These are phyloP conservation scores for Globicephala melas DNA, from an alignment of 2,113 vertebrate species.

Conservation along the genomic window DNA sequence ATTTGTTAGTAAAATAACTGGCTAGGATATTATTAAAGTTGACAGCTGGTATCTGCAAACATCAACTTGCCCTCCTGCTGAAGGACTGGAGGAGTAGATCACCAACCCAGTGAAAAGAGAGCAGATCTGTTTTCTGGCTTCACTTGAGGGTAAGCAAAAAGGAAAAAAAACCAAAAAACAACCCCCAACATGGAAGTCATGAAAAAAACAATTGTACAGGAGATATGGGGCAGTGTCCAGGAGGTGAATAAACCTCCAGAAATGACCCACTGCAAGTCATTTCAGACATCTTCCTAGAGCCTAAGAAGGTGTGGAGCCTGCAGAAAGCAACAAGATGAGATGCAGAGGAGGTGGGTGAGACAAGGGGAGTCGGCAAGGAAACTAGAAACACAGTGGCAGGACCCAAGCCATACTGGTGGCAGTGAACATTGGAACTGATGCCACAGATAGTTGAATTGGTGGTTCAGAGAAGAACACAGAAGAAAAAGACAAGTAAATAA, in stretches of 20 bases:
- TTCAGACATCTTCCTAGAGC: background rate
- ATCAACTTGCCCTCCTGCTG: background rate
- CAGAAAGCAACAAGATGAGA: background rate
- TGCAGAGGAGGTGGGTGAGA: background rate
- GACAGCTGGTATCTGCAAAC: background rate
- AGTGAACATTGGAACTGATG: rapidly evolving
- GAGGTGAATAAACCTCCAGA: no score
- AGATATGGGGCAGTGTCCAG: no score
- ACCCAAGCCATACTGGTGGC: background rate
- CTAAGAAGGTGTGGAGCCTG: rapidly evolving
- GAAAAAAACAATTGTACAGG: rapidly evolving
- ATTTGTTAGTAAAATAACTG: no score
- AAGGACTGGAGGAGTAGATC: background rate
- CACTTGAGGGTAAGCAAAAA: background rate
- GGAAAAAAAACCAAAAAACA: no score
- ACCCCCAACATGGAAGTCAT: background rate
- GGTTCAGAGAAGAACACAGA: background rate
- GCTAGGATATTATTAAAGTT: no score
- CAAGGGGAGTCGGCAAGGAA: no score
- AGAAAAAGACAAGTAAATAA: background rate
- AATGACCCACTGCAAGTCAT: background rate
- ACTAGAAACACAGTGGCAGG: rapidly evolving
- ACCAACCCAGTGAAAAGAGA: no score
- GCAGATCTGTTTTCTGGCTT: background rate
- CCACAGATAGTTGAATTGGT: rapidly evolving